These are phyloP conservation scores for Neodiprion fabricii DNA, from an alignment of 1,140 invertebrate species.

Conservation along the genomic window DNA sequence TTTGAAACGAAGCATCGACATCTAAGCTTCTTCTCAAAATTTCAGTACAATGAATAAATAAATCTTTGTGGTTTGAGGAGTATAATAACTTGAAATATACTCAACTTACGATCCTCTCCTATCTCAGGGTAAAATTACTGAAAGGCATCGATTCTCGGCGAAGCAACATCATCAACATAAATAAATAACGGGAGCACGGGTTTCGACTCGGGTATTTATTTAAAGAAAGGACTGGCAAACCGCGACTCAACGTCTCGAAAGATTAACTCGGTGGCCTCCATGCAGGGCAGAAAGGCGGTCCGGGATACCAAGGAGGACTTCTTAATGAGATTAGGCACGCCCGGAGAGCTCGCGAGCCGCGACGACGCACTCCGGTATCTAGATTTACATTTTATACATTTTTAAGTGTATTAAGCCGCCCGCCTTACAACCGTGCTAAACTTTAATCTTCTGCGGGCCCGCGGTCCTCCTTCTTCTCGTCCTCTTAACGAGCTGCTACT, in stretches of 20 bases:
- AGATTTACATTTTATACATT: conserved; percentile 62
- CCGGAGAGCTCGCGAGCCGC: conserved; percentile 21
- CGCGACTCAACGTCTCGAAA: conserved; percentile 49
- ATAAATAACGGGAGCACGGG: no score
- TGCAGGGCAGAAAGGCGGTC: conserved; percentile 12
- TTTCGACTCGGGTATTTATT: conserved; percentile 48
- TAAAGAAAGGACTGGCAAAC: conserved; percentile 54
- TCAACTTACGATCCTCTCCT: no score
- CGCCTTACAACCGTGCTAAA: conserved; percentile 32
- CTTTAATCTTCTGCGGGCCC: conserved; percentile 18
- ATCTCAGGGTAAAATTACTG: no score
- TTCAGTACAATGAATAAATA: no score
- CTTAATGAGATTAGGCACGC: conserved; percentile 60
- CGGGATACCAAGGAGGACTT: conserved; percentile 51
- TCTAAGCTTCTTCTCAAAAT: no score
- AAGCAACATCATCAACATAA: no score
- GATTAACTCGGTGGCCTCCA: conserved; percentile 41
- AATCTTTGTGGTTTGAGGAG: no score
- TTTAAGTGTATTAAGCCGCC: conserved; percentile 47
- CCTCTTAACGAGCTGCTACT: conserved; percentile 2
- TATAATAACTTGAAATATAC: no score
- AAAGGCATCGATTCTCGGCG: no score
- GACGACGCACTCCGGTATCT: conserved; percentile 53
- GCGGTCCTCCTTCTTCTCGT: conserved; percentile 16
- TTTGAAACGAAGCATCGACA: no score